Percentiles rank a stretch among this genome's conserved stretches.
These are phyloP conservation scores for Gymnoscopelus braueri DNA, from an alignment of 2,797 vertebrate genomes.

Conservation along the genomic window DNA sequence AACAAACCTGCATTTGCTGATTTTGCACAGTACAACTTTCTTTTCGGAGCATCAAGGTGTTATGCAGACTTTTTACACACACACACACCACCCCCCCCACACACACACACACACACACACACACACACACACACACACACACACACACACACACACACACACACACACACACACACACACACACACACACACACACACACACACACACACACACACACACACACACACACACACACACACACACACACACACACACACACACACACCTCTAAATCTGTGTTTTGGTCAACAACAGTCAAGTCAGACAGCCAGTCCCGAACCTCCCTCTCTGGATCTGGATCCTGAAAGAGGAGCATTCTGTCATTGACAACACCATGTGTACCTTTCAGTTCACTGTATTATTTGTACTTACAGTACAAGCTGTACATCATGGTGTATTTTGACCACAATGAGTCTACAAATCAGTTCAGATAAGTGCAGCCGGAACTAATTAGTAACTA, in stretches of 20 bases:
- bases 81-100: background rate
- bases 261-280: conserved; percentile 76
- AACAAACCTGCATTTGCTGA: too few relatives aligned
- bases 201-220: background rate
- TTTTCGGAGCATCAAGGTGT: too few relatives aligned
- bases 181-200: background rate
- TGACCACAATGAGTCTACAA: background rate
- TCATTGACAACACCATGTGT: too few relatives aligned
- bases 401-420: too few relatives aligned
- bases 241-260: background rate
- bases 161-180: conserved; percentile 41
- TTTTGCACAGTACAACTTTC: too few relatives aligned
- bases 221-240: background rate
- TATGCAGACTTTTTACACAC: background rate
- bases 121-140: background rate
- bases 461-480: background rate
- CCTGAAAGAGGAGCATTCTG: conserved; percentile 73
- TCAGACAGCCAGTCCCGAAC: conserved; percentile 91
- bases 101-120: conserved; percentile 1
- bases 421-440: background rate
- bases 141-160: background rate
- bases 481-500: too few relatives aligned
- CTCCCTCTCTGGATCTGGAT: conserved; percentile 83
- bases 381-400: too few relatives aligned
- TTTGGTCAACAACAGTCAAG: conserved; percentile 83